Percentiles rank a stretch among this genome's conserved stretches.
Evolutionary conservation across 2,888 invertebrate species (phyloP).

Genomic region (Dryobotodes eremita): DNA sequence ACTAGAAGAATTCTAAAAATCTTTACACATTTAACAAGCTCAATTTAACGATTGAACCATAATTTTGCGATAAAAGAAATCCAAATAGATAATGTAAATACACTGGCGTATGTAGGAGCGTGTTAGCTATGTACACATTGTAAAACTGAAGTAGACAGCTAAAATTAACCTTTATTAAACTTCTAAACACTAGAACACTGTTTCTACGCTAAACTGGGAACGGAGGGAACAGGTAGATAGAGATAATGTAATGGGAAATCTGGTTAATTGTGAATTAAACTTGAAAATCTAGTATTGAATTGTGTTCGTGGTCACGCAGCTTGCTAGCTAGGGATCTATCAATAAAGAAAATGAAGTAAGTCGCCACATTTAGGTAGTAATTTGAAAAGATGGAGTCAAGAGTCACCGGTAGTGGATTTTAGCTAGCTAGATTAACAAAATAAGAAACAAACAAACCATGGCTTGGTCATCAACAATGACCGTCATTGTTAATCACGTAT

Average conservation of each 20-base stretch:
- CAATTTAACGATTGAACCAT: conserved; percentile 52
- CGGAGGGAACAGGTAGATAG: background rate
- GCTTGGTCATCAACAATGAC: background rate
- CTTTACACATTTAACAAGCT: conserved; percentile 14
- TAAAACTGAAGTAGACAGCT: conserved; percentile 48
- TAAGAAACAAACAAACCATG: background rate
- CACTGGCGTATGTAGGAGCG: conserved; percentile 8
- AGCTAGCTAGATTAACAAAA: background rate
- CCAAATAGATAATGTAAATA: conserved; percentile 59
- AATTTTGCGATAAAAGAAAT: conserved; percentile 56
- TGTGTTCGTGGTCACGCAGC: conserved; percentile 1
- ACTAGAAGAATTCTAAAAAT: conserved; percentile 35
- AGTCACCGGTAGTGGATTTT: background rate
- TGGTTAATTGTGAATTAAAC: conserved; percentile 26
- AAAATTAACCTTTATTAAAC: conserved; percentile 44
- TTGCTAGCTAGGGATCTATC: background rate
- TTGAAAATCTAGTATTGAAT: background rate
- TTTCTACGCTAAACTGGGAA: conserved; percentile 31
- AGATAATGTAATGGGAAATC: background rate
- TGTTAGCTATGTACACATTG: conserved; percentile 47
- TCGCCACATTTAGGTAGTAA: background rate
- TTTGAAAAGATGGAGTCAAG: background rate
- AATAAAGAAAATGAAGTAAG: background rate
- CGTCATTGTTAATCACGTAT: conserved; percentile 10
- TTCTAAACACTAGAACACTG: conserved; percentile 19